phyloP scores from a whole-genome alignment of 2,113 vertebrate species.

The Lepus americanus region DNA sequence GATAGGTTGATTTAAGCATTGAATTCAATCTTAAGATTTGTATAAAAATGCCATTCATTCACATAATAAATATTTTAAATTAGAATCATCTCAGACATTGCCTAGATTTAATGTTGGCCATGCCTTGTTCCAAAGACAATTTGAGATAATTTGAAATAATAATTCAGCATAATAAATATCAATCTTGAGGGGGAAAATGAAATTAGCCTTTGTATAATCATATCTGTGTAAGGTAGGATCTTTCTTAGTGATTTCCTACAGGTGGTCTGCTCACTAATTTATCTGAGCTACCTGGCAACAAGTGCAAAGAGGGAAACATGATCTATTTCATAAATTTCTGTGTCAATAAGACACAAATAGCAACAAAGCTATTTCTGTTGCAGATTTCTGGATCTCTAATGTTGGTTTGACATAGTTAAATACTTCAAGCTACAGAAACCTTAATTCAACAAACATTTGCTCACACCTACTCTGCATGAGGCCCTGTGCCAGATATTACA shows the following conservation, averaged over 20 bases:
- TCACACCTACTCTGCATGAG: constrained; percentile 68
- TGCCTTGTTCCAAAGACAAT: constrained; percentile 46
- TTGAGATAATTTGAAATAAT: neutral
- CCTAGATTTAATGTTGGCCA: constrained; percentile 18
- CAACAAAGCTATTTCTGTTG: constrained; percentile 65
- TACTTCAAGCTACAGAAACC: constrained; percentile 73
- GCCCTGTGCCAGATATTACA: constrained; percentile 68
- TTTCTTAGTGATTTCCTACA: constrained; percentile 52
- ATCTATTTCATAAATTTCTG: constrained; percentile 51
- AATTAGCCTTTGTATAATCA: neutral
- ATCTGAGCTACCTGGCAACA: constrained; percentile 30
- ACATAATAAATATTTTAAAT: constrained; percentile 44
- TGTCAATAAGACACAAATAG: constrained; percentile 51
- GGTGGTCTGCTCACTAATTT: neutral
- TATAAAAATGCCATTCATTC: constrained; percentile 39
- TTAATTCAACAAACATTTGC: constrained; percentile 77
- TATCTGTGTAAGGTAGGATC: neutral
- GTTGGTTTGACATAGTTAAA: constrained; percentile 64
- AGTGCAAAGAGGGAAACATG: constrained; percentile 28
- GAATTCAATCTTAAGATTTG: constrained; percentile 33
- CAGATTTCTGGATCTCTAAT: constrained; percentile 64
- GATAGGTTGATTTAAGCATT: constrained; percentile 12
- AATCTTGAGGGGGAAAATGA: constrained; percentile 41
- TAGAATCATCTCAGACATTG: constrained; percentile 2
- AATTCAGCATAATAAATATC: constrained; percentile 22